These are phyloP conservation scores for Mico argentatus DNA, from an alignment of 2,797 vertebrate genomes.

Conservation along the genomic window DNA sequence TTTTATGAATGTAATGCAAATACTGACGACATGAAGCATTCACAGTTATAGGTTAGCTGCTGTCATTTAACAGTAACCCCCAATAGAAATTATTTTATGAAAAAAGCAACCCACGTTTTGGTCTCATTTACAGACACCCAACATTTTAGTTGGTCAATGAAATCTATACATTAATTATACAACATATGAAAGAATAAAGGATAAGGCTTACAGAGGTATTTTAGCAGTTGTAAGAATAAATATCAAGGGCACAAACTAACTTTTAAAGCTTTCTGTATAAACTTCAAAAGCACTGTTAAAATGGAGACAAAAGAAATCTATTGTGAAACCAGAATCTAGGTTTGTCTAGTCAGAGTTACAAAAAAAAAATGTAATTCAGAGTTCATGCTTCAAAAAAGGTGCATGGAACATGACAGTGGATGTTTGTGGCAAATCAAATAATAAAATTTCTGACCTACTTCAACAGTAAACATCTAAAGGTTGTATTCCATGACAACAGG, in stretches of 20 bases:
- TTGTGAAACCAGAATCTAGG: conserved; percentile 45
- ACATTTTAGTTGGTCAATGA: conserved; percentile 69
- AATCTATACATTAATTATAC: conserved; percentile 78
- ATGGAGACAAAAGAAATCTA: conserved; percentile 77
- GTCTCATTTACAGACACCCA: conserved; percentile 82
- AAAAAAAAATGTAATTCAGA: conserved; percentile 46
- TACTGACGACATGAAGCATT: conserved; percentile 80
- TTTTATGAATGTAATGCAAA: conserved; percentile 71
- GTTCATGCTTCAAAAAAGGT: conserved; percentile 57
- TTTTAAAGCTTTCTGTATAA: conserved; percentile 80
- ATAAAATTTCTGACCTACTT: conserved; percentile 6
- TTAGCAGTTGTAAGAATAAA: conserved; percentile 82
- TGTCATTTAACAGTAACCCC: conserved; percentile 71
- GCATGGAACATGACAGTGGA: background rate
- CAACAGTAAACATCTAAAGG: background rate
- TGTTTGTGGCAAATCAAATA: background rate
- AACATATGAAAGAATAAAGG: conserved; percentile 80
- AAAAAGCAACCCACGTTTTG: conserved; percentile 73
- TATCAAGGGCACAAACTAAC: conserved; percentile 79
- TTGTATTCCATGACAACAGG: background rate
- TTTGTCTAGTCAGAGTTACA: conserved; percentile 43
- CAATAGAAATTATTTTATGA: conserved; percentile 68
- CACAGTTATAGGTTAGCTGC: conserved; percentile 81
- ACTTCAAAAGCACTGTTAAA: conserved; percentile 76
- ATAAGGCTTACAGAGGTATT: conserved; percentile 86